phyloP scores from a whole-genome alignment of 1,140 invertebrate species.

The Rhysida immarginata region DNA sequence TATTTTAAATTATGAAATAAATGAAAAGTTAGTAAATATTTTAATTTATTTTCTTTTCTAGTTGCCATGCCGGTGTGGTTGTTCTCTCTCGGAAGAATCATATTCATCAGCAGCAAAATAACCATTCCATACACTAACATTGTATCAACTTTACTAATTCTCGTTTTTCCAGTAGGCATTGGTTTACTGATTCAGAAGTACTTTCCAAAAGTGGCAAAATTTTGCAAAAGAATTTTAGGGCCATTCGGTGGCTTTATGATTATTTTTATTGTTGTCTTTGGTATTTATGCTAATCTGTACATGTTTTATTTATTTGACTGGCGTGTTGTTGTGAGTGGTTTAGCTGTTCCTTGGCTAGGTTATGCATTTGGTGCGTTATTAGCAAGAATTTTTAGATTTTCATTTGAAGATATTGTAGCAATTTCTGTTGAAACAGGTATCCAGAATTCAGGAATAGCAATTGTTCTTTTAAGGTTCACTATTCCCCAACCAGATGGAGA shows the following conservation, averaged over 20 bases:
- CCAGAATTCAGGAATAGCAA: slow-evolving; percentile 86
- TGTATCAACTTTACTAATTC: slow-evolving; percentile 48
- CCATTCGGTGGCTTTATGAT: slow-evolving; percentile 70
- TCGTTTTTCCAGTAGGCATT: slow-evolving; percentile 68
- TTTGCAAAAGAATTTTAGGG: slow-evolving; percentile 64
- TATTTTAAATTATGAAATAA: not conserved
- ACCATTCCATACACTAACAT: slow-evolving; percentile 68
- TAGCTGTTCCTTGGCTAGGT: slow-evolving; percentile 72
- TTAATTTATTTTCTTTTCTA: slow-evolving; percentile 35
- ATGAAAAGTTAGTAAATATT: not conserved
- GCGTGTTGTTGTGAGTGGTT: slow-evolving; percentile 63
- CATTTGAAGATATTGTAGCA: slow-evolving; percentile 50
- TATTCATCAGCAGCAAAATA: slow-evolving; percentile 54
- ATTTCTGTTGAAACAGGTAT: slow-evolving; percentile 87
- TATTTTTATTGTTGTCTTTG: slow-evolving; percentile 78
- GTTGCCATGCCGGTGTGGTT: slow-evolving; percentile 91
- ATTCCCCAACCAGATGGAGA: slow-evolving; percentile 32
- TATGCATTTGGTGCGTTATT: slow-evolving; percentile 55
- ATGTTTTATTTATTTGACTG: slow-evolving; percentile 72
- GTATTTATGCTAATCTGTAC: slow-evolving; percentile 76
- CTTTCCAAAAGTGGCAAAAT: slow-evolving; percentile 43
- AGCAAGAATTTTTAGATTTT: slow-evolving; percentile 43
- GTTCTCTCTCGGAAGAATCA: slow-evolving; percentile 70
- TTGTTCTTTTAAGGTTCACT: slow-evolving; percentile 51
- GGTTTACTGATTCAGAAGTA: slow-evolving; percentile 58